phyloP scores from a whole-genome alignment of 2,888 invertebrate species.

The Agriopis leucophaearia region DNA sequence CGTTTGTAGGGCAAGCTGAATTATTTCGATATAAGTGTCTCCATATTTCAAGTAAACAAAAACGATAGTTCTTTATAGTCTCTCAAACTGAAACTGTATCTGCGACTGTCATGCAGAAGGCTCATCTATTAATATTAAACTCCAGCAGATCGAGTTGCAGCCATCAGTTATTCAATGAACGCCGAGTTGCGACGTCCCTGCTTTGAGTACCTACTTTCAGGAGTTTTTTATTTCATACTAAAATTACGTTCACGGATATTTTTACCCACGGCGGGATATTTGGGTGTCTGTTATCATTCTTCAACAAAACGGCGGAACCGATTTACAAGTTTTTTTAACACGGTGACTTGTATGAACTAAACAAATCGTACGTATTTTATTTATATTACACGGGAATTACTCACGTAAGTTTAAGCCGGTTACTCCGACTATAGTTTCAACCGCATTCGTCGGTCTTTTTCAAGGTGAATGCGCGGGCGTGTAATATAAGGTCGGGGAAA shows the following conservation, averaged over 20 bases:
- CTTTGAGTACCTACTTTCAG: not conserved
- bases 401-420: no score
- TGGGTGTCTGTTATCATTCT: no score
- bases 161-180: conserved; percentile 20
- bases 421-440: no score
- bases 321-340: no score
- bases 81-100: not conserved
- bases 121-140: conserved; percentile 19
- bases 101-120: conserved; percentile 5
- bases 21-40: not conserved
- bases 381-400: no score
- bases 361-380: no score
- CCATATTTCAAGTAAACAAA: not conserved
- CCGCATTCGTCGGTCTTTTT: no score
- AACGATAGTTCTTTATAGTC: not conserved
- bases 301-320: no score
- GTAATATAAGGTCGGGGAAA: no score
- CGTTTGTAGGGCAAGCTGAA: not conserved
- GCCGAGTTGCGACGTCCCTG: not conserved
- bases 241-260: not conserved
- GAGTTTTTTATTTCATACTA: not conserved
- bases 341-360: no score
- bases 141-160: not conserved
- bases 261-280: no score
- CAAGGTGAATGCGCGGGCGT: no score